Evolutionary conservation across 2,888 invertebrate species (phyloP), one percentile per base, ranked within the genome.

Genomic region (Chymomyza procnemis): DNA sequence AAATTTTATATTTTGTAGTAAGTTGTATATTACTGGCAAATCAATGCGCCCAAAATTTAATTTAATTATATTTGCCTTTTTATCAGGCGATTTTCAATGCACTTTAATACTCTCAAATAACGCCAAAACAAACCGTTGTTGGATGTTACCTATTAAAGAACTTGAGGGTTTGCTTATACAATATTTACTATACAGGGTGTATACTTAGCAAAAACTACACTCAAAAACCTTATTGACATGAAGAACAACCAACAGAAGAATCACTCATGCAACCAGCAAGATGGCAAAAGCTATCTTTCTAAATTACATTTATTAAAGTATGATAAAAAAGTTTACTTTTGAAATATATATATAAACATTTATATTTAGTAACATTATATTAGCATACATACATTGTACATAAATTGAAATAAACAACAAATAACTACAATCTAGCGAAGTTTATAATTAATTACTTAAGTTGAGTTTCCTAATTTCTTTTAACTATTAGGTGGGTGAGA

Each of bases 301-400:
- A 41, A 41, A 41, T 41, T 41, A 41, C 34, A 12, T 41, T 12
- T 41, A 41, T 41, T 64, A 62, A 72, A 61, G 61, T 62, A 74
- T 58, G 55, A 21, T 21, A 61, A 61, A 55, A 81, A 78, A 74
- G 80, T 85, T 85, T 85, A 81, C 78, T 81, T 81, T 85, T 85
- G 85, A 76, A 71, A 73, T 74, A 73, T 75, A 79, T 71, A 81
- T 79, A 78, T 74, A 78, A 85, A 87, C 79, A 87, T 85, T 85
- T 89, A 88, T 88, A 85, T 87, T 85, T 88, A 88, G 82, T 74
- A 74, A 71, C 79, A 85, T 78, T 88, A 88, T 85, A 88, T 81
- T 88, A 87, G 85, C 72, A 87, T 87, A 80, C 76, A 85, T 80
- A 78, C 84, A 86, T 79, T 88, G 88, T 88, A 88, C 89, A 88